A percentile compares a stretch with the other conserved stretches of the same genome.
Evolutionary conservation across 2,797 vertebrate species (phyloP).

Genomic region (Smutsia temminckii): DNA sequence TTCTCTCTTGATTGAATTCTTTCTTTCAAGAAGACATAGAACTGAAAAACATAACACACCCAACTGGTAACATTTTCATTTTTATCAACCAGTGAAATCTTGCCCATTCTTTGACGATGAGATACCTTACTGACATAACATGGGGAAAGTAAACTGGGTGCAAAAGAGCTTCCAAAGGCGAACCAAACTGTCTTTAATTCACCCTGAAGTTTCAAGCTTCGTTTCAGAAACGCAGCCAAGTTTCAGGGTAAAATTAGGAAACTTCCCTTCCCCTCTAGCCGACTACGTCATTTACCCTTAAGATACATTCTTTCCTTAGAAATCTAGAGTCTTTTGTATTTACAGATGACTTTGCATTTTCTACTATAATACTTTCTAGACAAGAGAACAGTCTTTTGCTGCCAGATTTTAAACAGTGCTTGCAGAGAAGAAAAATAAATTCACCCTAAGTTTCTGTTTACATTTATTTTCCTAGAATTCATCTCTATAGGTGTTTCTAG

Average conservation of each 20-base stretch:
- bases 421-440: constrained; percentile 66
- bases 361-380: constrained; percentile 32
- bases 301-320: constrained; percentile 47
- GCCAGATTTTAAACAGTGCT: constrained; percentile 62
- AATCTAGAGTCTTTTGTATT: constrained; percentile 59
- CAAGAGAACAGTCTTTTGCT: constrained; percentile 40
- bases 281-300: constrained; percentile 42
- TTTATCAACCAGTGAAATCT: neutral
- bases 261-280: neutral
- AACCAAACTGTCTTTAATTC: constrained; percentile 9
- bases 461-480: constrained; percentile 69
- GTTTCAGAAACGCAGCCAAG: constrained; percentile 40
- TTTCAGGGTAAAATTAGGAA: constrained; percentile 53
- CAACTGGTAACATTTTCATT: neutral
- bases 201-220: constrained; percentile 37
- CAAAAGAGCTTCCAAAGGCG: neutral
- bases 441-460: constrained; percentile 62
- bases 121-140: neutral
- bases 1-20: too few species aligned
- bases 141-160: neutral
- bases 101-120: constrained; percentile 18
- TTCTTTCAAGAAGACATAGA: too few species aligned
- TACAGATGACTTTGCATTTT: constrained; percentile 40
- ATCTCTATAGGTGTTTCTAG: constrained; percentile 56
- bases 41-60: too few species aligned